These are phyloP conservation scores for Chymomyza costata DNA, from an alignment of 1,140 invertebrate species.

Conservation along the genomic window DNA sequence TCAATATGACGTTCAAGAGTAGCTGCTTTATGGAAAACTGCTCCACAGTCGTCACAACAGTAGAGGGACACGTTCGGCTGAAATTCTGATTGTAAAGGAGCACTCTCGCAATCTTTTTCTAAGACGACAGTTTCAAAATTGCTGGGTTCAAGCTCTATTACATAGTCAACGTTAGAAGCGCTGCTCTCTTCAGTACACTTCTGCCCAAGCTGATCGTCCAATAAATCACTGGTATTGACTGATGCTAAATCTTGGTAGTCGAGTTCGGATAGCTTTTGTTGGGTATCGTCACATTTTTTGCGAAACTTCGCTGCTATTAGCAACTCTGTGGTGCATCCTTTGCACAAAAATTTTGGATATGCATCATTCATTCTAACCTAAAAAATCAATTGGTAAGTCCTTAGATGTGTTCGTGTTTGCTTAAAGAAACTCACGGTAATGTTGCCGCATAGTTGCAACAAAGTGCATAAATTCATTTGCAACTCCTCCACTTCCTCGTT, in stretches of 20 bases:
- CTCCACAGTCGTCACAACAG: slow-evolving; percentile 48
- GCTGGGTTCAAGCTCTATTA: slow-evolving; percentile 30
- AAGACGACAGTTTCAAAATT: slow-evolving; percentile 13
- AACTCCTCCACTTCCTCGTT: slow-evolving; percentile 46
- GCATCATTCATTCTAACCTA: slow-evolving; percentile 27
- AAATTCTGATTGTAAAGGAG: too few relatives aligned
- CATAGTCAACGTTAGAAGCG: slow-evolving; percentile 3
- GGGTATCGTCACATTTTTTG: slow-evolving; percentile 34
- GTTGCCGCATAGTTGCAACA: slow-evolving; percentile 34
- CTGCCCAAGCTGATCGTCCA: neutral
- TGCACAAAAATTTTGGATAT: slow-evolving; percentile 46
- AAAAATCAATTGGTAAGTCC: neutral
- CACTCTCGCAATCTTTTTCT: slow-evolving; percentile 16
- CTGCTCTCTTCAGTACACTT: neutral
- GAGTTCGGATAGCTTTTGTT: slow-evolving; percentile 6
- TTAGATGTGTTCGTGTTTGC: too few relatives aligned
- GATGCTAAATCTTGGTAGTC: neutral
- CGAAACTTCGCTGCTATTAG: slow-evolving; percentile 48
- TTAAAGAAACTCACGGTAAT: slow-evolving; percentile 42
- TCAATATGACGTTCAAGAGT: slow-evolving; percentile 38
- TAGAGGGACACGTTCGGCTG: neutral
- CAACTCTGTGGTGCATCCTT: slow-evolving; percentile 47
- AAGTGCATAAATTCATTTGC: slow-evolving; percentile 30
- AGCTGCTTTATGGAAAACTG: slow-evolving; percentile 31
- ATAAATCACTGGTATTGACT: too few relatives aligned